Evolutionary conservation across 2,888 invertebrate genomes (phyloP).

Genomic region (Scelioninae gen. 1): DNA sequence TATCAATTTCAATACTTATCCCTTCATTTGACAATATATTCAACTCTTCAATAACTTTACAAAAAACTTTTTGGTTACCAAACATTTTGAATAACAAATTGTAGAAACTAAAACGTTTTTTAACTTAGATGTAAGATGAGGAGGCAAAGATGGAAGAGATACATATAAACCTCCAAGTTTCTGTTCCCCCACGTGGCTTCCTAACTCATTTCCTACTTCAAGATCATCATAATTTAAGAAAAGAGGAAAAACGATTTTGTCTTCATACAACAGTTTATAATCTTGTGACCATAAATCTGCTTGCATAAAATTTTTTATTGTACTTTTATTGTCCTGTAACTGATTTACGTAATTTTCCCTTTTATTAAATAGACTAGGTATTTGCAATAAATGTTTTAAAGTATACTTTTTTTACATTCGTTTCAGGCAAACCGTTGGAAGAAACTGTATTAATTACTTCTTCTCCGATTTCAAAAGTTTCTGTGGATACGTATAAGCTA

Average conservation of each 20-base stretch:
- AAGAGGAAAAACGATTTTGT: background rate
- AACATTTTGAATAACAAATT: background rate
- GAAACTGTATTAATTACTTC: constrained; percentile 1
- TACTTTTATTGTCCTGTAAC: background rate
- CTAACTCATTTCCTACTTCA: background rate
- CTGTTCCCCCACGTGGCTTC: background rate
- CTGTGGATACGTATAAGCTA: constrained; percentile 27
- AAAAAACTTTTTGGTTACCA: background rate
- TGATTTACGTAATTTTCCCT: background rate
- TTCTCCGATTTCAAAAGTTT: constrained; percentile 55
- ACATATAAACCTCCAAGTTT: constrained; percentile 1
- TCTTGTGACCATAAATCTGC: constrained; percentile 18
- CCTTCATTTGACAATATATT: background rate
- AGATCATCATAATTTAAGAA: constrained; percentile 6
- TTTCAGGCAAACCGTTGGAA: background rate
- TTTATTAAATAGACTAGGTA: constrained; percentile 7
- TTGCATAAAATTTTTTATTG: constrained; percentile 24
- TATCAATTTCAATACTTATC: background rate
- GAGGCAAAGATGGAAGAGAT: constrained; percentile 1
- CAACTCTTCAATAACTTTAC: constrained; percentile 1
- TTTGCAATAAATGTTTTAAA: constrained; percentile 6
- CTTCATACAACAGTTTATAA: background rate
- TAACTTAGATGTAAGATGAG: background rate
- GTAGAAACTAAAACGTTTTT: background rate
- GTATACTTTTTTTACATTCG: constrained; percentile 20